Conservation (phyloP, 2,888 invertebrate genomes). For the Ephialtes manifestator region DNA sequence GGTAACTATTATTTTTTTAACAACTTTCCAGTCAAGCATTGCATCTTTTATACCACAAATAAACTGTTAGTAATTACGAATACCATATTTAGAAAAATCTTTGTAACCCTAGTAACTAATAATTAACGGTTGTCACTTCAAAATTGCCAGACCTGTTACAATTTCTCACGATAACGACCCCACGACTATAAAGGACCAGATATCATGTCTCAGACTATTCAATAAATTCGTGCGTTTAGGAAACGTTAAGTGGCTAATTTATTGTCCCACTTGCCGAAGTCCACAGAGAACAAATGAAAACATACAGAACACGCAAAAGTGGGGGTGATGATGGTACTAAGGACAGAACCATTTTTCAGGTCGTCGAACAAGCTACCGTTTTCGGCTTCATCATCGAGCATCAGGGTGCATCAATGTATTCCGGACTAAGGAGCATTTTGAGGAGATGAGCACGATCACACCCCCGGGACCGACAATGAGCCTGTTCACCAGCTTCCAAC, state of each 20-base stretch:
- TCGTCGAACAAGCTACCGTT: constrained; percentile 36
- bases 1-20: too few relatives aligned
- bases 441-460: constrained; percentile 81
- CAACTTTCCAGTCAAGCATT: too few relatives aligned
- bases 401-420: constrained; percentile 16
- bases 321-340: constrained; percentile 15
- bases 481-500: constrained; percentile 76
- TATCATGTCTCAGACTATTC: not conserved
- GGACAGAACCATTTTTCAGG: not conserved
- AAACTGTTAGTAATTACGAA: too few relatives aligned
- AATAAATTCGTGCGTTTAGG: not conserved
- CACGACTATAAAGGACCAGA: too few relatives aligned
- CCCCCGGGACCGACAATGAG: constrained; percentile 73
- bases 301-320: not conserved
- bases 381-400: constrained; percentile 48
- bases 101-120: too few relatives aligned
- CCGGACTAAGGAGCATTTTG: constrained; percentile 79
- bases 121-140: too few relatives aligned
- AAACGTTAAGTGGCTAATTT: not conserved
- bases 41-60: too few relatives aligned
- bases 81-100: too few relatives aligned
- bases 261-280: not conserved
- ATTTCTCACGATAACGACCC: not conserved
- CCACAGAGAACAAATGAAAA: not conserved
- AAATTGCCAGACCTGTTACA: not conserved